A percentile compares a stretch with the other conserved stretches of the same genome.
Evolutionary conservation across 2,113 vertebrate genomes (phyloP).

Genomic region (Bambusicola thoracicus): DNA sequence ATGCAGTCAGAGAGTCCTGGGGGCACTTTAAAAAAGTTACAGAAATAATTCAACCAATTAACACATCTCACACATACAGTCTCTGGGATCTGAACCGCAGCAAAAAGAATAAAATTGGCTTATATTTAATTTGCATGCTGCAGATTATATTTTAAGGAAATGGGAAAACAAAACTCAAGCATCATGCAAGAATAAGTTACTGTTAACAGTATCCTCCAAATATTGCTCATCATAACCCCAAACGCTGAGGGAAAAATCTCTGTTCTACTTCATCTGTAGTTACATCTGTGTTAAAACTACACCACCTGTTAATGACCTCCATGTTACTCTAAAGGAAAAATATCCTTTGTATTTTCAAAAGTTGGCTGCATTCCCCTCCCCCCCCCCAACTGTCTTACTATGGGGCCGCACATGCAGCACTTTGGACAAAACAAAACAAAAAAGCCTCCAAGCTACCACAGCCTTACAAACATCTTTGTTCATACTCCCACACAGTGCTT

Average conservation of each 20-base stretch:
- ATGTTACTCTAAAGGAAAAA: neutral
- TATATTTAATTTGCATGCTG: neutral
- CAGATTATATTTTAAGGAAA: neutral
- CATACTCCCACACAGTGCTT: neutral
- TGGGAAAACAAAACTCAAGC: neutral
- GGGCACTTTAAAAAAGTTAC: neutral
- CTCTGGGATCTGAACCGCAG: neutral
- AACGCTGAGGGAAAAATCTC: neutral
- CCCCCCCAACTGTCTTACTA: neutral
- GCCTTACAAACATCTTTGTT: neutral
- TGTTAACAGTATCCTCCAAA: neutral
- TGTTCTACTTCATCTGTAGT: neutral
- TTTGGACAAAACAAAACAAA: neutral
- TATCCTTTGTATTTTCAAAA: neutral
- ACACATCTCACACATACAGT: neutral
- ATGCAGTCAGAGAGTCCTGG: neutral
- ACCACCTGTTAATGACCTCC: neutral
- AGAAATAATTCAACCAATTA: neutral
- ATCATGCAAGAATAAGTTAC: neutral
- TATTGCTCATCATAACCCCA: neutral
- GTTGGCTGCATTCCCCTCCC: neutral
- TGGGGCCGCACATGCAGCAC: neutral
- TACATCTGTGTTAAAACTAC: neutral
- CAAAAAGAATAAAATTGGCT: neutral
- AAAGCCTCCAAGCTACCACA: neutral